phyloP scores from a whole-genome alignment of 2,888 invertebrate genomes.

The Eumacrocentrus americanus region DNA sequence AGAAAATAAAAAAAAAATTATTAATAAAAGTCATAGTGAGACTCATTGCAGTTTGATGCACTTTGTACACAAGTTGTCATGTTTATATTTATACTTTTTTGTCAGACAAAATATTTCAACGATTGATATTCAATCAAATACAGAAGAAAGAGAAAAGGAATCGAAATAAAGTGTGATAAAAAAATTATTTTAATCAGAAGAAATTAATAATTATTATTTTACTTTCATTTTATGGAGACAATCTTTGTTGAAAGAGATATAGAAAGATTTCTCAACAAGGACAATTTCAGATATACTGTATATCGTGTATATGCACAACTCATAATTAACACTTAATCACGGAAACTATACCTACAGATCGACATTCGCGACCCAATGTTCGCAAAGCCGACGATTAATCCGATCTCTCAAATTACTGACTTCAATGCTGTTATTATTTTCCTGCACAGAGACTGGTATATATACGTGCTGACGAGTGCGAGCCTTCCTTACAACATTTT shows the following conservation, averaged over 20 bases:
- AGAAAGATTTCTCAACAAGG: not conserved
- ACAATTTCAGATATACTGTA: not conserved
- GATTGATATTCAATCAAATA: not conserved
- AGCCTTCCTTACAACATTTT: not conserved
- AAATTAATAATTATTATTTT: not conserved
- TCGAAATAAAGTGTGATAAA: not conserved
- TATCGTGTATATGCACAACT: slow-evolving; percentile 8
- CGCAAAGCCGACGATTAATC: slow-evolving; percentile 34
- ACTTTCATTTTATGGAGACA: not conserved
- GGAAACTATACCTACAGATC: slow-evolving; percentile 5
- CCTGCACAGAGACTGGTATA: not conserved
- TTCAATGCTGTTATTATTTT: slow-evolving; percentile 16
- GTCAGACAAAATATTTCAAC: not conserved
- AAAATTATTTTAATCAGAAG: not conserved
- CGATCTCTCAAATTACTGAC: slow-evolving; percentile 33
- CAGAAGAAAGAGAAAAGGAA: not conserved
- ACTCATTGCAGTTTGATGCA: not conserved
- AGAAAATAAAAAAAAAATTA: slow-evolving; percentile 20
- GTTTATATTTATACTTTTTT: not conserved
- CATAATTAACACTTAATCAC: slow-evolving; percentile 8
- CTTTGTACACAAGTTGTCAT: not conserved
- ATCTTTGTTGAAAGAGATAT: not conserved
- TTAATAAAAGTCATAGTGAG: slow-evolving; percentile 1
- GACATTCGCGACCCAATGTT: slow-evolving; percentile 14
- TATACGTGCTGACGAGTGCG: no score